Conservation (phyloP, 2,797 vertebrate species). For the Moxostoma hubbsi region DNA sequence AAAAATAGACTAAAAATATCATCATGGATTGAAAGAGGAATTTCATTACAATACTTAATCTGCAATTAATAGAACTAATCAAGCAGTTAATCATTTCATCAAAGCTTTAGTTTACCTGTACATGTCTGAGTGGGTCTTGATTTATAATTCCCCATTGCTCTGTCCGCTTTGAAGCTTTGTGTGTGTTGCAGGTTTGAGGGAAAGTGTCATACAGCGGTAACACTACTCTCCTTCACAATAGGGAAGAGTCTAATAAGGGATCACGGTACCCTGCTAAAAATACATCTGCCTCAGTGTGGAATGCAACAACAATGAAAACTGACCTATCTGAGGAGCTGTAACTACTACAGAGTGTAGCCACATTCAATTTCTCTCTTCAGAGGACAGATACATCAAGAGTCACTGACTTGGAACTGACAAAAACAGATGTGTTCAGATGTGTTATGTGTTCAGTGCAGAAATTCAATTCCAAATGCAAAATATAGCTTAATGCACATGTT, state of each 20-base stretch:
- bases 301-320: slow-evolving; percentile 85
- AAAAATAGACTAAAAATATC: neutral
- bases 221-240: slow-evolving; percentile 68
- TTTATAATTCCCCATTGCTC: slow-evolving; percentile 96
- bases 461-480: neutral
- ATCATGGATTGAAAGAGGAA: neutral
- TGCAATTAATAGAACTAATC: neutral
- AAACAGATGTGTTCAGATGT: neutral
- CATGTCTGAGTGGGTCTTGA: slow-evolving; percentile 96
- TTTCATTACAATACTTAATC: neutral
- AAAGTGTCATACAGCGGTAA: slow-evolving; percentile 70
- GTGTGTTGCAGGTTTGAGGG: slow-evolving; percentile 58
- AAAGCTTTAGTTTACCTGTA: slow-evolving; percentile 82
- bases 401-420: neutral
- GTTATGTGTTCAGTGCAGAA: neutral
- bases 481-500: neutral
- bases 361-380: slow-evolving; percentile 15
- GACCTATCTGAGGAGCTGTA: slow-evolving; percentile 62
- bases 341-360: slow-evolving; percentile 22
- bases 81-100: neutral
- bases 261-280: slow-evolving; percentile 89
- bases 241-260: slow-evolving; percentile 76
- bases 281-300: slow-evolving; percentile 82
- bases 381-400: slow-evolving; percentile 34
- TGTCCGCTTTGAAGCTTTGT: slow-evolving; percentile 56